Evolutionary conservation across 1,140 invertebrate species (phyloP), one percentile per base, ranked within the genome.

Genomic region (Sarcophaga peregrina): DNA sequence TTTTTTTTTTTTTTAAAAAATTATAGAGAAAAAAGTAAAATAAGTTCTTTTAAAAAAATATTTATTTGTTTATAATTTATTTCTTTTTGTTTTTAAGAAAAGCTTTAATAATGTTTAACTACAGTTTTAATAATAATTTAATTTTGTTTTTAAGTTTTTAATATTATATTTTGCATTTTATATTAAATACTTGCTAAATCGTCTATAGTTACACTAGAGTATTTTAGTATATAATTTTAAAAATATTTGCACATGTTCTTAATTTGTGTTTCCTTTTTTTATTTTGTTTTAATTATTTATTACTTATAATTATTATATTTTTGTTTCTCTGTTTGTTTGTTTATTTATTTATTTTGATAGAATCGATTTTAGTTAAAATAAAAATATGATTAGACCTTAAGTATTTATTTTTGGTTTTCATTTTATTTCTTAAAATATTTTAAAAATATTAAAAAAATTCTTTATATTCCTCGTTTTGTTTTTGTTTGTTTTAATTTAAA

Each of bases 181-280:
- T 17, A 5, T 68, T 68, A 20, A 68, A 20, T 68, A 68, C 62
- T 68, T 68, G 62, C 62, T 68, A 68, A 68, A 17, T 58, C n/a
- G 11, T 68, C 62, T 68, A 68, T 68, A 68, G 62, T 20, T 68
- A 68, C 62, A 68, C 62, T 76, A 76, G 25, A 20, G 15, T 45
- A 74, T 74, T 74, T 47, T 13, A 17, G 15, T 74, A 76, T n/a
- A n/a, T n/a, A 45, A 17, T 50, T 76, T 47, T n/a, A 46, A n/a
- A 76, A 47, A 76, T 76, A 76, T 47, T 47, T 76, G 74, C 47
- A 76, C 74, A 76, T 76, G 47, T 47, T 46, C 46, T 76, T 46
- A n/a, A 7, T 76, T 76, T 68, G 20, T 20, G n/a, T 58, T 11
- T 11, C 6, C n/a, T 37, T 10, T 10, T 13, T 58, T 58, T 54